These are phyloP conservation scores for Eulithis testata DNA, from an alignment of 2,888 invertebrate genomes.

Conservation along the genomic window DNA sequence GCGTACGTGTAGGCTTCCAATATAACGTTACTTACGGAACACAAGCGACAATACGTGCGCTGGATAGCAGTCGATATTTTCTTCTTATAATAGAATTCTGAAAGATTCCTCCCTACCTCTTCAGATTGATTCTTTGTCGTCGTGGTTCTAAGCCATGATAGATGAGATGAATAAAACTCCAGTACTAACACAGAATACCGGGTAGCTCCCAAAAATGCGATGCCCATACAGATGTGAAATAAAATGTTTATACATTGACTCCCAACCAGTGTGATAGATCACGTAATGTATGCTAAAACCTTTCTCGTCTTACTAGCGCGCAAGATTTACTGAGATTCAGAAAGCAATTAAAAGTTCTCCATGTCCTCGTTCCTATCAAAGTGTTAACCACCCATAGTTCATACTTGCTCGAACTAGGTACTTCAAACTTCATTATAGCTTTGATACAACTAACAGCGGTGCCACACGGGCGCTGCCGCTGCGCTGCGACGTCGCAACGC, in stretches of 20 bases:
- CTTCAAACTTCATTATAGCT: background rate
- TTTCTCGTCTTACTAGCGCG: too few species aligned
- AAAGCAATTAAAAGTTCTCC: background rate
- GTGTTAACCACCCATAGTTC: background rate
- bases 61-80: conserved; percentile 2
- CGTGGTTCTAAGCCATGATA: background rate
- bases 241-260: too few species aligned
- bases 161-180: too few species aligned
- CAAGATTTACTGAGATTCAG: background rate
- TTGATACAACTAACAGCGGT: background rate
- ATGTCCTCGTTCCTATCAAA: background rate
- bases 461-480: too few species aligned
- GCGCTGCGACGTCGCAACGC: too few species aligned
- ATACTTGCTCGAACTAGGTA: background rate
- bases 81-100: conserved; percentile 7
- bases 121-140: background rate
- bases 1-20: conserved; percentile 7
- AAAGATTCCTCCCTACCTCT: background rate
- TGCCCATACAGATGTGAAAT: too few species aligned
- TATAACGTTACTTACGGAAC: conserved; percentile 10
- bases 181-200: too few species aligned
- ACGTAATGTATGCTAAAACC: too few species aligned
- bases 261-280: too few species aligned
- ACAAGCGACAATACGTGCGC: conserved; percentile 12
- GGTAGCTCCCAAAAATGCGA: too few species aligned